Conservation (phyloP, 2,113 vertebrate species). For the Apodemus sylvaticus region DNA sequence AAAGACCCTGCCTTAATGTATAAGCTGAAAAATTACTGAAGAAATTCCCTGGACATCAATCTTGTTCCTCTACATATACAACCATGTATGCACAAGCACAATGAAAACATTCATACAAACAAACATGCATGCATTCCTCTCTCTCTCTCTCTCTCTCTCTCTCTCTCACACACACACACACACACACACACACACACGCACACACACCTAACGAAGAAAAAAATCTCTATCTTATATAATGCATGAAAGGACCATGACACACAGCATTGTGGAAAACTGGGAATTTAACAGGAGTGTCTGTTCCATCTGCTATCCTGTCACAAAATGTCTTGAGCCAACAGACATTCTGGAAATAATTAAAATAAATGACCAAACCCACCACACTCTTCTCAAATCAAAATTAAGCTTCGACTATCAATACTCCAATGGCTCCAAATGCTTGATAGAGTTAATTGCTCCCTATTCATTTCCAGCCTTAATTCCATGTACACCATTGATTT, state of each 20-base stretch:
- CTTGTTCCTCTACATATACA: not conserved
- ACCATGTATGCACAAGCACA: not conserved
- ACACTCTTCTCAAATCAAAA: not conserved
- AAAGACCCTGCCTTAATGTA: not conserved
- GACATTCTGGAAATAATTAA: not conserved
- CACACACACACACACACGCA: not conserved
- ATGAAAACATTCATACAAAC: not conserved
- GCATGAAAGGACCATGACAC: not conserved
- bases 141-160: too few relatives aligned
- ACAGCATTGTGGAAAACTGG: not conserved
- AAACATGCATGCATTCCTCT: not conserved
- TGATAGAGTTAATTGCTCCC: not conserved
- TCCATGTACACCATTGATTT: not conserved
- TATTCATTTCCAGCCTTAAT: not conserved
- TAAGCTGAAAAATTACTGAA: not conserved
- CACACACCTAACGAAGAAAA: rapidly evolving
- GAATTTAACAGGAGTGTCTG: not conserved
- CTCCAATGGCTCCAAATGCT: not conserved
- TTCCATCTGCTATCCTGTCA: not conserved
- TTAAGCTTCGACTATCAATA: not conserved
- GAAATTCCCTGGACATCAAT: not conserved
- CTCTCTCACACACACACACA: not conserved
- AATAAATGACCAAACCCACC: not conserved
- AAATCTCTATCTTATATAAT: not conserved
- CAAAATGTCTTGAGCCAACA: not conserved